Evolutionary conservation across 2,888 invertebrate species (phyloP), one percentile per base, ranked within the genome.

Genomic region (Marronus borbonicus): DNA sequence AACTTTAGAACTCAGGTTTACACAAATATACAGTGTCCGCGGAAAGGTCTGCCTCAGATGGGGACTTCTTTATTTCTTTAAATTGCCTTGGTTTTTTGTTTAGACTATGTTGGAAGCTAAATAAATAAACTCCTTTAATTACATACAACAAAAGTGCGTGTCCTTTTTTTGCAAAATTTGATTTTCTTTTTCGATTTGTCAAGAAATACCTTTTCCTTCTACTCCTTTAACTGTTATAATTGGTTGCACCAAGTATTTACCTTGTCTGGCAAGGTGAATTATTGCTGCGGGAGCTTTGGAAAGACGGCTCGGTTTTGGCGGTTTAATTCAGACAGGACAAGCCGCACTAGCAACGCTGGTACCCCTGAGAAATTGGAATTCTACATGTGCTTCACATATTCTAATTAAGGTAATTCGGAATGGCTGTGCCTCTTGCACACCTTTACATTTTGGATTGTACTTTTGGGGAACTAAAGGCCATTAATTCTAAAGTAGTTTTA

Each of bases 221-320:
- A 36, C 31, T 36, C 31, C 31, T 36, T 75, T 58, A 12, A 58
- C 70, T 68, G 78, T 68, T 76, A 78, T 81, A 82, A 82, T 81
- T 82, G 80, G 82, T 80, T 81, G 80, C 79, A 77, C 80, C 80
- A 80, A 81, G 76, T 80, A 79, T 79, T 81, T 79, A 80, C 79
- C 79, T 80, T 80, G 80, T 17, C 76, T 80, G 81, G 80, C 81
- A 80, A 76, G 77, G 80, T 82, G 80, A 82, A 76, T 81, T 82
- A 82, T 82, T 62, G 80, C 49, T 58, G 58, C 72, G 72, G 24
- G 60, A 74, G 49, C 31, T 74, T 74, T 60, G 44, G 24, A 28
- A 60, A 74, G 36, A 36, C 8, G 31, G 55, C 39, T 68, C 0
- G 68, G 20, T 60, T 58, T 55, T 10, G 49, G 68, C 44, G 58